Conservation (phyloP, 1,140 invertebrate genomes). For the Dendrolimus punctatus region DNA sequence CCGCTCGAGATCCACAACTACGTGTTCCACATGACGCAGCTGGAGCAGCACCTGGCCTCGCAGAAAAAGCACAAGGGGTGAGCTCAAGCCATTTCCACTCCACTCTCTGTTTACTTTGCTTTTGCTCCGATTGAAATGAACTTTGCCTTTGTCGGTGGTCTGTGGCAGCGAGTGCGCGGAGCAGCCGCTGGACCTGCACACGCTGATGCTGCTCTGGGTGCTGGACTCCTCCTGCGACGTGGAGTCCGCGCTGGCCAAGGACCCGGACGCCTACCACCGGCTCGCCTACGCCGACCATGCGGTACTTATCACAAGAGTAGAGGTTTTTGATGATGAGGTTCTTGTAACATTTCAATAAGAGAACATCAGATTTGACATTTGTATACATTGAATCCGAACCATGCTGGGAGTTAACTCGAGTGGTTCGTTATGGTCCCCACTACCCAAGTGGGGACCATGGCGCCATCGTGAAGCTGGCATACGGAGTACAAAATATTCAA, state of each 20-base stretch:
- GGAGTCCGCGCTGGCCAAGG: constrained; percentile 75
- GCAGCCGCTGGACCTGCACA: constrained; percentile 73
- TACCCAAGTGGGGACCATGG: too few species aligned
- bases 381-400: too few species aligned
- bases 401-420: too few species aligned
- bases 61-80: constrained; percentile 48
- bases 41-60: constrained; percentile 65
- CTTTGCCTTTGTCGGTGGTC: background rate
- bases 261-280: constrained; percentile 55
- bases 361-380: too few species aligned
- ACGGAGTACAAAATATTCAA: too few species aligned
- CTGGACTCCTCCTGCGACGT: constrained; percentile 77
- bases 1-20: constrained; percentile 73
- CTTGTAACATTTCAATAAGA: too few species aligned
- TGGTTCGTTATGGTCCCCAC: too few species aligned
- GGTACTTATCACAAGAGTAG: background rate
- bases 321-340: background rate
- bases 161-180: constrained; percentile 28
- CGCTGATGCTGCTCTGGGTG: constrained; percentile 78
- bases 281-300: background rate
- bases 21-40: constrained; percentile 71
- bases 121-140: background rate
- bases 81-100: background rate
- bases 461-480: too few species aligned
- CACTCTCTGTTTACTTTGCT: background rate